Percentiles rank a stretch among this genome's conserved stretches.
These are phyloP conservation scores for Beaufortia kweichowensis DNA, from an alignment of 2,113 vertebrate species.

Conservation along the genomic window DNA sequence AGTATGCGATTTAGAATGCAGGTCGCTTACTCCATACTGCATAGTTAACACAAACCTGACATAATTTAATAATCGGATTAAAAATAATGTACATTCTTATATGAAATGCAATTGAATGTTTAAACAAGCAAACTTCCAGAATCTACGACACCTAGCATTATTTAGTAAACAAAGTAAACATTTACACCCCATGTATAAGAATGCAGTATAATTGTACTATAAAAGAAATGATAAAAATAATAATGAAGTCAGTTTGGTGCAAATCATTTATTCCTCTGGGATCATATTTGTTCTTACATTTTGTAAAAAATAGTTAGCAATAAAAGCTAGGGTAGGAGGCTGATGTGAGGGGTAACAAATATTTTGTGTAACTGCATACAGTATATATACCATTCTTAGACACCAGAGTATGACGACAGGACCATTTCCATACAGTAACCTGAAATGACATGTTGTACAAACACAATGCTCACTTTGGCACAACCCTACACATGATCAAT, in stretches of 20 bases:
- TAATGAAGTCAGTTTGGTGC: conserved; percentile 36
- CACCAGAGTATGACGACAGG: conserved; percentile 39
- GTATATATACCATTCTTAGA: conserved; percentile 52
- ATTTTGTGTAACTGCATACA: conserved; percentile 51
- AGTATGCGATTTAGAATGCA: too few species aligned
- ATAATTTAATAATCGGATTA: too few species aligned
- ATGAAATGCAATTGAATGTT: too few species aligned
- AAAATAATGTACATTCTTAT: too few species aligned
- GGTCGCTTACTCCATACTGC: too few species aligned
- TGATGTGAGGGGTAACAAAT: conserved; percentile 31
- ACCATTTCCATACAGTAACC: conserved; percentile 41
- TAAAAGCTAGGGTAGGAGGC: conserved; percentile 45
- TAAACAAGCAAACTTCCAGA: too few species aligned
- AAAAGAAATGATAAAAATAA: neutral
- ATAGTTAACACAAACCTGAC: too few species aligned
- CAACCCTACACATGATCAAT: conserved; percentile 36
- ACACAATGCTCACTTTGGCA: conserved; percentile 43
- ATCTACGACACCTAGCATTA: too few species aligned
- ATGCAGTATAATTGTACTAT: neutral
- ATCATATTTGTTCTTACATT: conserved; percentile 58
- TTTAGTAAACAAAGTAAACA: too few species aligned
- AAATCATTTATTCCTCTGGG: conserved; percentile 58
- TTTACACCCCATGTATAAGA: neutral
- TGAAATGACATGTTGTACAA: conserved; percentile 30
- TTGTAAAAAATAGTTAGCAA: conserved; percentile 54